A percentile compares a stretch with the other conserved stretches of the same genome.
Evolutionary conservation across 2,113 vertebrate genomes (phyloP).

Genomic region (Sterna hirundo): DNA sequence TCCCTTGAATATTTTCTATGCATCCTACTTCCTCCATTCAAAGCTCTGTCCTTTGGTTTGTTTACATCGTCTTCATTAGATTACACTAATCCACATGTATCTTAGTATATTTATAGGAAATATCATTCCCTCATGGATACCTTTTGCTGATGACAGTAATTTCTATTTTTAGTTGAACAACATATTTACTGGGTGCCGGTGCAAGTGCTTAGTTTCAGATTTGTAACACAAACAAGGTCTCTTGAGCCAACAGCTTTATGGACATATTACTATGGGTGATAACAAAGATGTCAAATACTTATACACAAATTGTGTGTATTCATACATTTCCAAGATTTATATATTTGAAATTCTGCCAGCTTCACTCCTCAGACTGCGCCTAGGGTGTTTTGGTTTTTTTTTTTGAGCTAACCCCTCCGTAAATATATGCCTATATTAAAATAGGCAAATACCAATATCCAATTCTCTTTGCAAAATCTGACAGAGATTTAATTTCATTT

Average conservation of each 20-base stretch:
- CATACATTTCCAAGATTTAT: neutral
- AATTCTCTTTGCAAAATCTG: neutral
- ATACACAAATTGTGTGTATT: neutral
- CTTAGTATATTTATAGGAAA: constrained; percentile 64
- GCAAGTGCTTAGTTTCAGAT: constrained; percentile 28
- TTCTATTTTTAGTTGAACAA: constrained; percentile 65
- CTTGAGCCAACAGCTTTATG: neutral
- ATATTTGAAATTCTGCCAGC: neutral
- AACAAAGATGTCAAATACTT: neutral
- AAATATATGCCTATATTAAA: neutral
- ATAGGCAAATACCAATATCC: neutral
- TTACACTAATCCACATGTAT: constrained; percentile 16
- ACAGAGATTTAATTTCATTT: neutral
- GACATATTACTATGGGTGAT: neutral
- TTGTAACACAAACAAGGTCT: neutral
- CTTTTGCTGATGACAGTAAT: neutral
- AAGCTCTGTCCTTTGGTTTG: neutral
- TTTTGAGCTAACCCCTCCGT: neutral
- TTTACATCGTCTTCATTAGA: constrained; percentile 18
- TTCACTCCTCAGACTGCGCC: neutral
- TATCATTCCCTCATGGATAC: constrained; percentile 20
- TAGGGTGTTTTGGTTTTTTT: neutral
- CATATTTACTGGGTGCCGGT: neutral
- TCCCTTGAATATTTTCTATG: neutral
- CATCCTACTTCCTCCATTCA: neutral